Percentiles rank a stretch among this genome's conserved stretches.
Evolutionary conservation across 2,888 invertebrate genomes (phyloP).

Genomic region (Drosophila demipolita): DNA sequence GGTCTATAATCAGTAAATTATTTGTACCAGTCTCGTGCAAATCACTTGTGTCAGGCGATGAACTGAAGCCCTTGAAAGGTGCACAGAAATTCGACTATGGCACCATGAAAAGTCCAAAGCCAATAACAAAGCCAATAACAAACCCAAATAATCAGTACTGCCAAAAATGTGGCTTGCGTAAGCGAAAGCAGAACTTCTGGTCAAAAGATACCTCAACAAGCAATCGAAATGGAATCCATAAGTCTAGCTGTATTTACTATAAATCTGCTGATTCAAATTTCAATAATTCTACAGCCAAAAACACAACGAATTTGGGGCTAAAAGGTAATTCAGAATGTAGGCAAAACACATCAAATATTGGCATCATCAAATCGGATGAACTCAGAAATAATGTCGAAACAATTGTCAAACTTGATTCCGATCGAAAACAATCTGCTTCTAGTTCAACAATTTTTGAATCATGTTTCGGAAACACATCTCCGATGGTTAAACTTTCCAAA

Average conservation of each 20-base stretch:
- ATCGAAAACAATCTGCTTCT: neutral
- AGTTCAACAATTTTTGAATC: neutral
- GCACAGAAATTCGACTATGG: conserved; percentile 11
- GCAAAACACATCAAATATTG: neutral
- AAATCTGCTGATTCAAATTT: neutral
- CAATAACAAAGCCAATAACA: neutral
- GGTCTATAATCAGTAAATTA: conserved; percentile 35
- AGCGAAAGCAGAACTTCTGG: neutral
- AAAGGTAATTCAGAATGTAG: neutral
- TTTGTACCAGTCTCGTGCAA: conserved; percentile 12
- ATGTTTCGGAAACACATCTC: neutral
- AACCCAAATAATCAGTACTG: conserved; percentile 13
- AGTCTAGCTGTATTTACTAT: neutral
- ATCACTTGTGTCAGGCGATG: neutral
- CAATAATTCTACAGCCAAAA: neutral
- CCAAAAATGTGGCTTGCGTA: conserved; percentile 32
- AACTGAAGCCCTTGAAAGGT: conserved; percentile 17
- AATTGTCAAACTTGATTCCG: neutral
- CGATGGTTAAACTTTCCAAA: neutral
- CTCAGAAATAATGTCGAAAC: neutral
- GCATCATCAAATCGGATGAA: neutral
- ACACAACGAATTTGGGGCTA: neutral
- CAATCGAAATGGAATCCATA: neutral
- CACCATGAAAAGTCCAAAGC: neutral
- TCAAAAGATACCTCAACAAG: neutral